Evolutionary conservation across 2,113 vertebrate species (phyloP).

Genomic region (Seriola aureovittata): DNA sequence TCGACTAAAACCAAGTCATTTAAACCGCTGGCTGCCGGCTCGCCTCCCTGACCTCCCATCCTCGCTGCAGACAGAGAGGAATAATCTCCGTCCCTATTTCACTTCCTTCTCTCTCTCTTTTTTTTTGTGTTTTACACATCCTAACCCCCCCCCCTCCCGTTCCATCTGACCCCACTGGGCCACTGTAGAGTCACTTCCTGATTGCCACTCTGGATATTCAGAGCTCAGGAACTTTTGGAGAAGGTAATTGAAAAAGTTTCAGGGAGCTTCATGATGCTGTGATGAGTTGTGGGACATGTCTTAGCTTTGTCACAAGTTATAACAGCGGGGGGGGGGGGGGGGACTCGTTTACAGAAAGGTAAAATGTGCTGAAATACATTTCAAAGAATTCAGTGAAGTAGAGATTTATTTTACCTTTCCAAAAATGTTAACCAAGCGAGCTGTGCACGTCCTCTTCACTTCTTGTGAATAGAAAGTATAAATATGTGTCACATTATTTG

Average conservation of each 20-base stretch:
- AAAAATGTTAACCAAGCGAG: too few species aligned
- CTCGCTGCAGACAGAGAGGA: conserved; percentile 40
- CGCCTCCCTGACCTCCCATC: conserved; percentile 63
- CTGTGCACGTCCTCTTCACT: too few species aligned
- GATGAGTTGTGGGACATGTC: conserved; percentile 12
- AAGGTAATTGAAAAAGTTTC: conserved; percentile 67
- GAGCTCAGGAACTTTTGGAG: conserved; percentile 46
- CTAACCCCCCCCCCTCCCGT: conserved; percentile 34
- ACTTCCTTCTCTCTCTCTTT: conserved; percentile 17
- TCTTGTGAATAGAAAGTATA: too few species aligned
- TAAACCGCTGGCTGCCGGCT: conserved; percentile 62
- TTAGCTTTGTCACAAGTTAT: neutral
- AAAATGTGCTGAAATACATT: neutral
- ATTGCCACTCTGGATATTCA: conserved; percentile 64
- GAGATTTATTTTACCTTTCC: too few species aligned
- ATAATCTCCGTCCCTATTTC: conserved; percentile 65
- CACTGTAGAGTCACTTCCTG: conserved; percentile 60
- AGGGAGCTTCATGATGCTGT: neutral
- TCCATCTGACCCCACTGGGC: conserved; percentile 64
- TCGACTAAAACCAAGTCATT: conserved; percentile 74
- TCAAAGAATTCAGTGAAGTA: too few species aligned
- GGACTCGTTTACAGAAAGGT: neutral
- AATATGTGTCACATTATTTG: too few species aligned
- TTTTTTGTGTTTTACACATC: conserved; percentile 49
- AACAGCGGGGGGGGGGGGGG: too few species aligned